A percentile compares a stretch with the other conserved stretches of the same genome.
These are phyloP conservation scores for Nibea albiflora DNA, from an alignment of 2,113 vertebrate species.

Conservation along the genomic window DNA sequence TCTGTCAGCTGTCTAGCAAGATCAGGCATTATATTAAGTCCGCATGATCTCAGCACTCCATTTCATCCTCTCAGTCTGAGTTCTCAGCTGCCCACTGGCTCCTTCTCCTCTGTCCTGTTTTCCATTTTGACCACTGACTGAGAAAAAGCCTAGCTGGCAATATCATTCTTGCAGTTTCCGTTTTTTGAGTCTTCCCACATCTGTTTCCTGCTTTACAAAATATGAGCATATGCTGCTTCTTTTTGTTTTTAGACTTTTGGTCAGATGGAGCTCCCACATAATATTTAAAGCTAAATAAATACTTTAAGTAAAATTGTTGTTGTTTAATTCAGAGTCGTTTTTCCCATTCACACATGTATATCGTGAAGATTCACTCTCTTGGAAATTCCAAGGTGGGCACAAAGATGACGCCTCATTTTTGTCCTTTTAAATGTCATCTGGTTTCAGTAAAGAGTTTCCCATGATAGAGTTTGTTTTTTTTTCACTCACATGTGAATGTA, in stretches of 20 bases:
- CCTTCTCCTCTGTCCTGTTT: conserved; percentile 13
- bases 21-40: conserved; percentile 39
- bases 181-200: not conserved
- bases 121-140: conserved; percentile 33
- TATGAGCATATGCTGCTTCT: no score
- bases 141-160: conserved; percentile 13
- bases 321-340: not conserved
- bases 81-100: not conserved
- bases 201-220: no score
- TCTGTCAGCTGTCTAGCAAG: conserved; percentile 42
- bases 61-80: conserved; percentile 42
- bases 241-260: no score
- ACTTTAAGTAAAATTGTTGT: no score
- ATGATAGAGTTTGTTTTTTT: not conserved
- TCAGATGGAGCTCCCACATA: no score
- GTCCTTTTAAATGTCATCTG: not conserved
- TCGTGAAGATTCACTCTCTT: not conserved
- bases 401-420: not conserved
- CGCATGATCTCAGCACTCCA: conserved; percentile 28
- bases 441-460: not conserved
- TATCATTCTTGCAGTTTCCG: conserved; percentile 1
- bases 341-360: not conserved
- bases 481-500: not conserved
- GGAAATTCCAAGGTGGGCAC: not conserved
- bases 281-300: no score